These are phyloP conservation scores for Phodopus roborovskii DNA, from an alignment of 2,113 vertebrate genomes.

Conservation along the genomic window DNA sequence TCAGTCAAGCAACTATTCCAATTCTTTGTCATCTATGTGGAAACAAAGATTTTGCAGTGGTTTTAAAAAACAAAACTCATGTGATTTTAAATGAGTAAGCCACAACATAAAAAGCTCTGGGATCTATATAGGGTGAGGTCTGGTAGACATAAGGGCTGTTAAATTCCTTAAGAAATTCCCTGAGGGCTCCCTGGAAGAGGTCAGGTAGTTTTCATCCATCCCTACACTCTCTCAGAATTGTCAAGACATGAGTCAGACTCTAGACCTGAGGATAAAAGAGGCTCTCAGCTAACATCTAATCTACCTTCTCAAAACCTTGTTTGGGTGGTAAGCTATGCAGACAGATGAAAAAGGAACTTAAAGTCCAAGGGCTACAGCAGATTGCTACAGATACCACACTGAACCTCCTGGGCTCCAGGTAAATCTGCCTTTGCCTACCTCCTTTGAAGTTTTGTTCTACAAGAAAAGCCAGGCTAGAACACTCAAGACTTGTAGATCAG, in stretches of 20 bases:
- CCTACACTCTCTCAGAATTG: neutral
- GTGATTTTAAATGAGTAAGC: neutral
- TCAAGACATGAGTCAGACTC: neutral
- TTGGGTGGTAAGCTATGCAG: neutral
- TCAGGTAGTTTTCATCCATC: neutral
- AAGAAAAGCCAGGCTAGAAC: slow-evolving; percentile 5
- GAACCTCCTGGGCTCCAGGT: neutral
- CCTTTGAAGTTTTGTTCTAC: slow-evolving; percentile 13
- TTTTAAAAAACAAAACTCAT: neutral
- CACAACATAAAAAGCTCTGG: neutral
- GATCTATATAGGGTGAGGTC: neutral
- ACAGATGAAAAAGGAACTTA: neutral
- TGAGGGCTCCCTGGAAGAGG: neutral
- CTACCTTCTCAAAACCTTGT: neutral
- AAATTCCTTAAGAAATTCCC: neutral
- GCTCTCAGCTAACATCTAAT: neutral
- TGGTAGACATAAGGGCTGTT: neutral
- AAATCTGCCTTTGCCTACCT: neutral
- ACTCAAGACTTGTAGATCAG: neutral
- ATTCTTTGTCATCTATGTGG: neutral
- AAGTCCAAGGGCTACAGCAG: neutral
- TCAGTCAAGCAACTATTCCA: neutral
- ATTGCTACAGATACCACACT: neutral
- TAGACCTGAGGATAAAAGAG: neutral
- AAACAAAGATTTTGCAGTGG: neutral